Base-by-base conservation (phyloP, 1,140 invertebrate species). In the Trichoplusia ni region DNA sequence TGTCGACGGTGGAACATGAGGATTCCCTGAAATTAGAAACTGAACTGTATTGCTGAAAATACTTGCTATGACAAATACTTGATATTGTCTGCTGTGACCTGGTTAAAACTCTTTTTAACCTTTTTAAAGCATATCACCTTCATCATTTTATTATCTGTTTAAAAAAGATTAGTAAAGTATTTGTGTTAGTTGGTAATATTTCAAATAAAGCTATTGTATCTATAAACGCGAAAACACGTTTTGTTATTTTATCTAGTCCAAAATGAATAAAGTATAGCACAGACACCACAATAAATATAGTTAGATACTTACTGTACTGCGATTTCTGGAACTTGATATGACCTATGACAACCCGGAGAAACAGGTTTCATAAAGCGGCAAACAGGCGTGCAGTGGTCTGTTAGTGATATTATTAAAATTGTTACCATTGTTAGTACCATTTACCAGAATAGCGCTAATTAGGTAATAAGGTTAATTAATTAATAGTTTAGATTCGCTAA, bases 1-100 rank as follows among this genome's bases (percentile, higher is more conserved):
- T 84, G 88, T 90, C 79, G 90, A 91, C 64, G 90, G 90, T 82
- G 89, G 89, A 83, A 86, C 88, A 90, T 91, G 90, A 64, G 90
- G 90, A 89, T 90, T 89, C 82, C 89, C 89, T 91, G 78, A 23
- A 90, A 89, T 53, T 14, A 58, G 8, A 27, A 29, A 42, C 5
- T 53, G 8, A 19, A 19, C 16, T 51, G 35, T 27, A 35, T 29
- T 29, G 27, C 8, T 16, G 7, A 1, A 14, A 13, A 5, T 0
- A 3, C 4, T 4, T n/a, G 1, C 27, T 29, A 49, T 13, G 0
- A 8, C 16, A 31, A 31, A n/a, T 8, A 40, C 4, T 6, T 1
- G 4, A 14, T 1, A 14, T n/a, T n/a, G n/a, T n/a, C n/a, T n/a
- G n/a, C n/a, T n/a, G n/a, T n/a, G n/a, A n/a, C n/a, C n/a, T n/a